Percentiles rank a stretch among this genome's conserved stretches.
Conservation (phyloP, 2,113 vertebrate genomes). For the Urocolius indicus region DNA sequence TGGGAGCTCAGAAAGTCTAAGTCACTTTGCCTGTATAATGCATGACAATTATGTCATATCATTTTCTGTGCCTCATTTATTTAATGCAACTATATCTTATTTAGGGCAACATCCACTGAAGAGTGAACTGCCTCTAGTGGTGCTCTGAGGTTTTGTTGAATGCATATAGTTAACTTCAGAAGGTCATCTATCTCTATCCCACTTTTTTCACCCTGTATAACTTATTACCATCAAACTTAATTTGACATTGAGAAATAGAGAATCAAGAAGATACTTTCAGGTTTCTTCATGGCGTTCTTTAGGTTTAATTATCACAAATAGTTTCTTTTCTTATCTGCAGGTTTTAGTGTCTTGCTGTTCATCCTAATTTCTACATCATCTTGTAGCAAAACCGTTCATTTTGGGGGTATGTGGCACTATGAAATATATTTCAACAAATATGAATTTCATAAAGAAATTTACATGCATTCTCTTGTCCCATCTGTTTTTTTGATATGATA, state of each 20-base stretch:
- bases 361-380: not conserved
- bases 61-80: not conserved
- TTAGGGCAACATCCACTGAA: not conserved
- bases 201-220: not conserved
- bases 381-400: not conserved
- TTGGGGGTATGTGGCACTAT: not conserved
- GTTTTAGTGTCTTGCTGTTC: not conserved
- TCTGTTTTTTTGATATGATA: conserved; percentile 27
- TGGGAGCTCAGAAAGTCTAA: not conserved
- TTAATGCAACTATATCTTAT: not conserved
- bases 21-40: not conserved
- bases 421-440: not conserved
- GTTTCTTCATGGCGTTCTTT: not conserved
- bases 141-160: not conserved
- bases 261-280: not conserved
- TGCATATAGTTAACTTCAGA: not conserved
- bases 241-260: not conserved
- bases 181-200: not conserved
- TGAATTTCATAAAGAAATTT: not conserved
- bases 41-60: not conserved
- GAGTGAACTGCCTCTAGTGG: not conserved
- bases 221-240: not conserved
- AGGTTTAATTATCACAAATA: not conserved
- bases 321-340: not conserved
- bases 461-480: not conserved